Conservation (phyloP, 2,113 vertebrate genomes). For the Pteruthius melanotis region DNA sequence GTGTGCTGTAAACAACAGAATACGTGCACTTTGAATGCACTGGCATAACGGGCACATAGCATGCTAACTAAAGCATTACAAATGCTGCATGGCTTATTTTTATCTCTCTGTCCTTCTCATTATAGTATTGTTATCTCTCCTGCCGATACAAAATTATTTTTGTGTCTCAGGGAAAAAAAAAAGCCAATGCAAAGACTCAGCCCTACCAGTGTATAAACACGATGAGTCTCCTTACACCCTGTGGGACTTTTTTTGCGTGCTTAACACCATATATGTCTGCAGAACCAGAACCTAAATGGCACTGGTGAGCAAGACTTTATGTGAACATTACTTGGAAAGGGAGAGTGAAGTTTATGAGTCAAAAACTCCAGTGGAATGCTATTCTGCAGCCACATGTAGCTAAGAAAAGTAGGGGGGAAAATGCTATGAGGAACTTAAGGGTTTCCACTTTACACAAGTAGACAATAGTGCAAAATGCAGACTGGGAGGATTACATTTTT, state of each 20-base stretch:
- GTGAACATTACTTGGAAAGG: not conserved
- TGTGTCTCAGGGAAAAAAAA: not conserved
- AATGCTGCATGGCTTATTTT: constrained; percentile 27
- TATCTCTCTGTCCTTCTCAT: not conserved
- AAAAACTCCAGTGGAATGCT: not conserved
- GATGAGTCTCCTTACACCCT: not conserved
- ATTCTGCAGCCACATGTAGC: not conserved
- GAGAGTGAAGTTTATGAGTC: not conserved
- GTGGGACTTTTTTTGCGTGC: not conserved
- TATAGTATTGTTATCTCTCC: constrained; percentile 27
- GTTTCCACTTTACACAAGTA: not conserved
- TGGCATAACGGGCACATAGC: not conserved
- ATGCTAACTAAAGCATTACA: not conserved
- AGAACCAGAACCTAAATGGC: not conserved
- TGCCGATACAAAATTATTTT: constrained; percentile 4
- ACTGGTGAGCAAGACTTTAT: not conserved
- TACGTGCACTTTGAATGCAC: not conserved
- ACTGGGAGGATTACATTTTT: not conserved
- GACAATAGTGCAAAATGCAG: not conserved
- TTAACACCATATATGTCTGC: not conserved
- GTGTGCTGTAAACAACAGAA: not conserved
- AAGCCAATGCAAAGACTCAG: not conserved
- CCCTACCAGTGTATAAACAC: not conserved
- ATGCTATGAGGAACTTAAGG: not conserved
- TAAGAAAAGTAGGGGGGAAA: not conserved